phyloP scores from a whole-genome alignment of 1,140 invertebrate species.

The Drosophila pseudoobscura region DNA sequence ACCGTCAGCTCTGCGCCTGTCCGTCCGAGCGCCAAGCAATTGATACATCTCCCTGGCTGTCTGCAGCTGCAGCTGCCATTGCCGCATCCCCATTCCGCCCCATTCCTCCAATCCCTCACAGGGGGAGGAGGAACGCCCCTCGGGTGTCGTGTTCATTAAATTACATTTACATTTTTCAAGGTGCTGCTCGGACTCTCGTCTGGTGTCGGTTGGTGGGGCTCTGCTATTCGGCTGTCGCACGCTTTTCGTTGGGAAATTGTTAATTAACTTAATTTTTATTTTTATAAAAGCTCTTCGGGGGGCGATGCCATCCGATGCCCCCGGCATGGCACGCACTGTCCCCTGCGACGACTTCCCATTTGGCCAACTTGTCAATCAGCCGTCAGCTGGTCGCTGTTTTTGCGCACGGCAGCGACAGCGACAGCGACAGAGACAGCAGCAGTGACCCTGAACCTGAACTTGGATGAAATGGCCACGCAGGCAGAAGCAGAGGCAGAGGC shows the following conservation, averaged over 20 bases:
- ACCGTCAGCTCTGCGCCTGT: conserved; percentile 3
- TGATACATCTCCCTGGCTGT: conserved; percentile 10
- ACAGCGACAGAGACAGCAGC: background rate
- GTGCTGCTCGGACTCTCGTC: conserved; percentile 20
- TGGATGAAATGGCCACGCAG: too few relatives aligned
- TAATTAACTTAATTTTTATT: conserved; percentile 70
- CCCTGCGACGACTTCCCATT: conserved; percentile 10
- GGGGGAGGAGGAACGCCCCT: conserved; percentile 20
- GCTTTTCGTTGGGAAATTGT: conserved; percentile 47
- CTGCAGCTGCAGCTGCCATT: conserved; percentile 2
- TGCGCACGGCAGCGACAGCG: conserved; percentile 28
- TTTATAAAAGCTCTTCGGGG: conserved; percentile 50
- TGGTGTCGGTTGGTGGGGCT: conserved; percentile 7
- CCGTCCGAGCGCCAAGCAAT: conserved; percentile 9
- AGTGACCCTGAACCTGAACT: too few relatives aligned
- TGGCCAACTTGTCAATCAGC: conserved; percentile 76
- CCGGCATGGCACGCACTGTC: conserved; percentile 6
- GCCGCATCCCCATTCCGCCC: too few relatives aligned
- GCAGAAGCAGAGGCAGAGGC: too few relatives aligned
- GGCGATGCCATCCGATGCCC: background rate
- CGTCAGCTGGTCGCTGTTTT: conserved; percentile 54
- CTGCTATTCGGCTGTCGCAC: conserved; percentile 15
- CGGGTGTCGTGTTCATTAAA: conserved; percentile 63
- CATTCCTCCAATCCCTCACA: background rate
- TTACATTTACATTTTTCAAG: conserved; percentile 70